Conservation (phyloP, 2,797 vertebrate species). For the Alca torda region DNA sequence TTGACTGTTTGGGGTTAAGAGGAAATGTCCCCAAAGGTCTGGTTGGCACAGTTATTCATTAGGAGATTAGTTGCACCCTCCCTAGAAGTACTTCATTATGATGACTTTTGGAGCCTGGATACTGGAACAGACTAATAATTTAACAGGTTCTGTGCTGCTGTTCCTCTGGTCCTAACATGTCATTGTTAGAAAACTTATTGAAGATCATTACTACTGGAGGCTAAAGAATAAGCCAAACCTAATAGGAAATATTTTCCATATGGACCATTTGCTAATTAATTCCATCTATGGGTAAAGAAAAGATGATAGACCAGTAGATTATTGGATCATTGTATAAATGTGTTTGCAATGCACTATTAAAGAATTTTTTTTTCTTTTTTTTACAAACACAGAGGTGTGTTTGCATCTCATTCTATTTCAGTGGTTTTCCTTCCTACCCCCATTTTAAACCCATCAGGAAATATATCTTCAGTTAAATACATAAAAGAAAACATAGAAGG, state of each 20-base stretch:
- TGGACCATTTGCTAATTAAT: slow-evolving; percentile 10
- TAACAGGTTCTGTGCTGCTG: slow-evolving; percentile 3
- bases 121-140: slow-evolving; percentile 34
- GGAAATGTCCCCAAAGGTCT: slow-evolving; percentile 36
- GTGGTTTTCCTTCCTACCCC: not conserved
- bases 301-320: not conserved
- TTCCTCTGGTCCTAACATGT: slow-evolving; percentile 7
- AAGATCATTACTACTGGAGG: not conserved
- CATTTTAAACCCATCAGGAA: not conserved
- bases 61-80: slow-evolving; percentile 41
- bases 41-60: slow-evolving; percentile 37
- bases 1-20: slow-evolving; percentile 34
- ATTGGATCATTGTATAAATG: not conserved
- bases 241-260: not conserved
- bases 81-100: slow-evolving; percentile 7
- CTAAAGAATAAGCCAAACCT: slow-evolving; percentile 17
- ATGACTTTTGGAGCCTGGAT: slow-evolving; percentile 14
- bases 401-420: not conserved
- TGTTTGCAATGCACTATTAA: not conserved
- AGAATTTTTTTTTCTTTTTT: not conserved
- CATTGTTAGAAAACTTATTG: not conserved
- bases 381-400: not conserved
- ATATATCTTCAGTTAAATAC: not conserved
- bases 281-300: not conserved
- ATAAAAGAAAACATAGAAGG: not conserved